phyloP scores from a whole-genome alignment of 2,888 invertebrate species.

The Galerucella pusilla region DNA sequence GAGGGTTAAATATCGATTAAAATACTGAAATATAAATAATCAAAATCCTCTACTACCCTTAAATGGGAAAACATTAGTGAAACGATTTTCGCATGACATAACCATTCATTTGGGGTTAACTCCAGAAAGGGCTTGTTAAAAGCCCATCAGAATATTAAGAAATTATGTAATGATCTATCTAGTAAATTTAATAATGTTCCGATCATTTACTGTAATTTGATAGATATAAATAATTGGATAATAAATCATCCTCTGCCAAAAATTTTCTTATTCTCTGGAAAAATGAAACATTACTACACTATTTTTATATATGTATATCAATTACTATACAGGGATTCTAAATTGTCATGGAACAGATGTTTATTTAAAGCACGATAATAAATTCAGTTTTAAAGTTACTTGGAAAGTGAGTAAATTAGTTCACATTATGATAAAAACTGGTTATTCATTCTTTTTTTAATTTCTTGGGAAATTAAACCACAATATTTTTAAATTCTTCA shows the following conservation, averaged over 20 bases:
- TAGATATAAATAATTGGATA: conserved; percentile 43
- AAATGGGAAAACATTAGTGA: conserved; percentile 30
- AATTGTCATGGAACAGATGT: no score
- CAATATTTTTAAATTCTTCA: no score
- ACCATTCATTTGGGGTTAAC: conserved; percentile 37
- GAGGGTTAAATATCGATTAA: neutral
- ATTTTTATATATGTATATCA: neutral
- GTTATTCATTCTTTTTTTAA: no score
- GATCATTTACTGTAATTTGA: conserved; percentile 47
- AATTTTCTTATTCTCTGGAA: neutral
- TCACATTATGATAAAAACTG: no score
- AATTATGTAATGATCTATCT: conserved; percentile 48
- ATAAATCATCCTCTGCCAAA: conserved; percentile 44
- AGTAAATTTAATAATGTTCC: conserved; percentile 49
- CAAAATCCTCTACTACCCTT: conserved; percentile 18
- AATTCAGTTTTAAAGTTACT: no score
- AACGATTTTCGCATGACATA: conserved; percentile 39
- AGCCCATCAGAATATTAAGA: conserved; percentile 44
- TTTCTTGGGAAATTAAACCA: no score
- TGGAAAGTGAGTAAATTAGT: no score
- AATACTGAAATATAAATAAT: neutral
- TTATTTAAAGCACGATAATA: no score
- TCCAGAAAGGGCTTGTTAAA: conserved; percentile 39
- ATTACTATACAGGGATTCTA: neutral
- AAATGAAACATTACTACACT: neutral